phyloP scores from a whole-genome alignment of 2,113 vertebrate genomes.

The Cervus canadensis region DNA sequence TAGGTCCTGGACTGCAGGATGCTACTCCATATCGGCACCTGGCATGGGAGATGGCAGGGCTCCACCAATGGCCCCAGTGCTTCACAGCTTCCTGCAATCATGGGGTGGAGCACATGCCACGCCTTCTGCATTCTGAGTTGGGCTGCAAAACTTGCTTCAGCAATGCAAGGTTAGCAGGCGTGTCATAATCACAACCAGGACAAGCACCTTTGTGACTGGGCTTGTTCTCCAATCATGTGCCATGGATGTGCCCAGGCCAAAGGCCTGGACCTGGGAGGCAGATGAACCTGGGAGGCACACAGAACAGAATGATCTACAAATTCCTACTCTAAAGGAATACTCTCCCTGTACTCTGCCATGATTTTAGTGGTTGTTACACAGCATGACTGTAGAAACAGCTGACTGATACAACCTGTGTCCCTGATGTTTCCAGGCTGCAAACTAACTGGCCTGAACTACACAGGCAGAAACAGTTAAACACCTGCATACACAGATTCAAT shows the following conservation, averaged over 20 bases:
- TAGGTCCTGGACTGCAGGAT: not conserved
- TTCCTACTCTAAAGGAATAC: not conserved
- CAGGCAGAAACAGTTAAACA: too few species aligned
- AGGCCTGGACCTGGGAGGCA: not conserved
- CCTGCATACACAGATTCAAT: too few species aligned
- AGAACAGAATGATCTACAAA: not conserved
- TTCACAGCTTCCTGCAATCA: not conserved
- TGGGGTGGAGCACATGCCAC: rapidly evolving
- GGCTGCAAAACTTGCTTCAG: rapidly evolving
- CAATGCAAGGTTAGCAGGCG: too few species aligned
- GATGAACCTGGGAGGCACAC: not conserved
- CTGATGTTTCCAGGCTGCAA: not conserved
- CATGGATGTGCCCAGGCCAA: not conserved
- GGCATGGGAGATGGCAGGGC: rapidly evolving
- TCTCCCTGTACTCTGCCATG: not conserved
- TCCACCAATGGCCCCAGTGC: rapidly evolving
- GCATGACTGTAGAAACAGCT: not conserved
- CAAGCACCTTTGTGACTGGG: not conserved
- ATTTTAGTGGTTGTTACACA: not conserved
- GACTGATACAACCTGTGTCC: too few species aligned
- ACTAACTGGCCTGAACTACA: rapidly evolving
- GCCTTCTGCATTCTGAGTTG: not conserved
- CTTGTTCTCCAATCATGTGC: rapidly evolving
- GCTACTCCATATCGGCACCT: rapidly evolving
- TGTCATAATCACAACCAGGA: rapidly evolving